Percentiles rank a stretch among this genome's conserved stretches.
Conservation (phyloP, 2,113 vertebrate genomes). For the Galbula dea region DNA sequence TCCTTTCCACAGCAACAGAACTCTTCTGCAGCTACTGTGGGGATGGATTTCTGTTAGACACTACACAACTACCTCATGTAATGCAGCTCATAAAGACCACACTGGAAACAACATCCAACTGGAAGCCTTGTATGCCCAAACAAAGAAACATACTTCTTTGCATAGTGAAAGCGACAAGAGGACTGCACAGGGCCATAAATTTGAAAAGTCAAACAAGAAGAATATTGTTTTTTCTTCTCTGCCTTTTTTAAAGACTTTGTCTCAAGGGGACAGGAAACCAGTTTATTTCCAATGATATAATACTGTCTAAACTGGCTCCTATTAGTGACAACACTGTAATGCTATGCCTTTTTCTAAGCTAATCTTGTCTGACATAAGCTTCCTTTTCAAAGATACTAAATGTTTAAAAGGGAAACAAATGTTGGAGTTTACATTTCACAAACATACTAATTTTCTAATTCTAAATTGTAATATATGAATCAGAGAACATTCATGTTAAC, state of each 20-base stretch:
- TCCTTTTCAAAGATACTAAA: neutral
- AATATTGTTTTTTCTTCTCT: constrained; percentile 66
- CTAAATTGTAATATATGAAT: neutral
- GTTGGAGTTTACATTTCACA: neutral
- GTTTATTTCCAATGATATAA: constrained; percentile 68
- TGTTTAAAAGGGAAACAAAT: constrained; percentile 1
- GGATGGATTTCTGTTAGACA: neutral
- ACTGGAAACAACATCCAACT: neutral
- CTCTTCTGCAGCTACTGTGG: neutral
- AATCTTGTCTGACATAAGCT: neutral
- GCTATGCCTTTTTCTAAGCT: constrained; percentile 26
- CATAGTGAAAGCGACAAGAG: neutral
- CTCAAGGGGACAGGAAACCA: constrained; percentile 66
- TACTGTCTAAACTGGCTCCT: constrained; percentile 48
- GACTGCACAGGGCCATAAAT: neutral
- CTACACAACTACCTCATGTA: neutral
- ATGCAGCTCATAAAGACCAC: neutral
- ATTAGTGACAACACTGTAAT: constrained; percentile 62
- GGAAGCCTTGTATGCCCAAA: neutral
- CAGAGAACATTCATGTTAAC: neutral
- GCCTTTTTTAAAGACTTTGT: constrained; percentile 58
- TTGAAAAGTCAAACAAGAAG: constrained; percentile 42
- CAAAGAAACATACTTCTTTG: neutral
- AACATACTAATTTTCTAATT: neutral
- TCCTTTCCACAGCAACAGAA: neutral